Percentiles rank a stretch among this genome's conserved stretches.
phyloP scores from a whole-genome alignment of 23 tunicate species.

The Styela plicata region DNA sequence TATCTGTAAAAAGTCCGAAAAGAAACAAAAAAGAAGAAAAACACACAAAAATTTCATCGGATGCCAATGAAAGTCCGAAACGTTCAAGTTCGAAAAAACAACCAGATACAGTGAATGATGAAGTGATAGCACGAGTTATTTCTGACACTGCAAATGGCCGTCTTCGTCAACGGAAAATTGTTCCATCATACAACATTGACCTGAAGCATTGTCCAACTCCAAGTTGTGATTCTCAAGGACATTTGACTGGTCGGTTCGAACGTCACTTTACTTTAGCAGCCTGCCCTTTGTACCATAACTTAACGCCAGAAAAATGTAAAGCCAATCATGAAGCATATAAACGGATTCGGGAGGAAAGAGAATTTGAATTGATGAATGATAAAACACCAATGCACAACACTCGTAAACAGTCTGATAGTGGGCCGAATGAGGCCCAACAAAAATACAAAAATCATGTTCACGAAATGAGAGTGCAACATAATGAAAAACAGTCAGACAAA shows the following conservation, averaged over 20 bases:
- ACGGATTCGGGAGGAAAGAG: slow-evolving; percentile 58
- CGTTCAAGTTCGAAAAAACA: not conserved
- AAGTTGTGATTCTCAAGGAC: slow-evolving; percentile 88
- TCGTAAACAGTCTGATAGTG: slow-evolving; percentile 61
- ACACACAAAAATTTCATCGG: not conserved
- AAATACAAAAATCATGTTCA: slow-evolving; percentile 54
- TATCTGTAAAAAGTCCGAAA: slow-evolving; percentile 21
- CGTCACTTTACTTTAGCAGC: slow-evolving; percentile 81
- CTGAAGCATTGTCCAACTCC: slow-evolving; percentile 84
- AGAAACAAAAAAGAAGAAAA: not conserved
- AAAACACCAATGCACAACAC: slow-evolving; percentile 67
- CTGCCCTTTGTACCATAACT: slow-evolving; percentile 88
- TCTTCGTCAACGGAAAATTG: slow-evolving; percentile 52
- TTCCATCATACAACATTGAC: slow-evolving; percentile 76
- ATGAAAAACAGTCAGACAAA: slow-evolving; percentile 29
- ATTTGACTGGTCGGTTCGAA: slow-evolving; percentile 76
- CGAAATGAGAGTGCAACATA: slow-evolving; percentile 17
- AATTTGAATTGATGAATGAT: slow-evolving; percentile 34
- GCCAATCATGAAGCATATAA: slow-evolving; percentile 80
- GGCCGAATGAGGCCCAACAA: slow-evolving; percentile 50
- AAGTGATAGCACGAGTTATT: not conserved
- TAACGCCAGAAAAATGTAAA: slow-evolving; percentile 81
- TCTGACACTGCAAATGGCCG: slow-evolving; percentile 37
- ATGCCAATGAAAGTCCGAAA: not conserved
- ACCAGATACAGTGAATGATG: slow-evolving; percentile 5